Evolutionary conservation across 2,888 invertebrate genomes (phyloP).

Genomic region (Pachycephus smyrnensis): DNA sequence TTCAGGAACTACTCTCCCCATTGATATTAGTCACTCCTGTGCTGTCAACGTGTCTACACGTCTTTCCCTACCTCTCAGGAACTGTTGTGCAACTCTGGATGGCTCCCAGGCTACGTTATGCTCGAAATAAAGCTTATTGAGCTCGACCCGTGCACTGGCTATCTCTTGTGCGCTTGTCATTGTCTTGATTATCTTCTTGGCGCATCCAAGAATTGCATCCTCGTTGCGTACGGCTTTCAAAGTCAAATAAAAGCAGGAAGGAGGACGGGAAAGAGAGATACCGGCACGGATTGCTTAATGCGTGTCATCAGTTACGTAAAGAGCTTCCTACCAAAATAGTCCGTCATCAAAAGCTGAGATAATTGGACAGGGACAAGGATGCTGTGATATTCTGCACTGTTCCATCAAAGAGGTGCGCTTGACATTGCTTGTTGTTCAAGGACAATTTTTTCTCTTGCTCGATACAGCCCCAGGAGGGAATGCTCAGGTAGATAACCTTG

Average conservation of each 20-base stretch:
- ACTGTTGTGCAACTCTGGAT: not conserved
- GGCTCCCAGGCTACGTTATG: not conserved
- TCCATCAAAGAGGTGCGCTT: not conserved
- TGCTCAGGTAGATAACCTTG: not conserved
- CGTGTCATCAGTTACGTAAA: not conserved
- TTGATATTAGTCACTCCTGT: not conserved
- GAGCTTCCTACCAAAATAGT: not conserved
- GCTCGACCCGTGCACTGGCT: not conserved
- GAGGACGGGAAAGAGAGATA: conserved; percentile 16
- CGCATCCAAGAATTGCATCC: not conserved
- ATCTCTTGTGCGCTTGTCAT: not conserved
- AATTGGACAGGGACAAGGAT: not conserved
- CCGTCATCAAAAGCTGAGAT: not conserved
- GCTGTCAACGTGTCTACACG: not conserved
- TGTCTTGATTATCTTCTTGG: not conserved
- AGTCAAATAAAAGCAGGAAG: conserved; percentile 4
- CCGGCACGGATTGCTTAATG: not conserved
- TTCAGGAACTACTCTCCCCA: conserved; percentile 3
- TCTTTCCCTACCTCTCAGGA: not conserved
- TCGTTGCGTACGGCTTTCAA: not conserved
- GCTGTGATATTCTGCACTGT: not conserved
- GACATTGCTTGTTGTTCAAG: not conserved
- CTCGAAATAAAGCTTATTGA: not conserved
- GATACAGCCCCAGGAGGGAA: not conserved
- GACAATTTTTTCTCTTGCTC: not conserved